Base-by-base conservation (phyloP, 35 echinoderm and acorn worm genomes). In the Heliocidaris tuberculata region DNA sequence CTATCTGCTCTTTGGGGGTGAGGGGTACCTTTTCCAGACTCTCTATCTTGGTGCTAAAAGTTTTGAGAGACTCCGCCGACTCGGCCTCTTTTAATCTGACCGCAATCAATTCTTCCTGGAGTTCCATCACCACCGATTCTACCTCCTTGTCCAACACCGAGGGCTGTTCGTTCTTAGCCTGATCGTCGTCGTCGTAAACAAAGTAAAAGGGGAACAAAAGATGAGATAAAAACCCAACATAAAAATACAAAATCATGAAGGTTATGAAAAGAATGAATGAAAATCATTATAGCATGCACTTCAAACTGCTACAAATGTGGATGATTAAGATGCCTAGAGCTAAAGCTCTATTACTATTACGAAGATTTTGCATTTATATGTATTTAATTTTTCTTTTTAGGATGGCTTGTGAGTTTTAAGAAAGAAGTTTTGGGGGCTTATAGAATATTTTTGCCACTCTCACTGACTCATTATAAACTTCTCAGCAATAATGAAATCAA, bases 101-200 rank as follows among this genome's bases (percentile, higher is more conserved):
- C 31, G 96, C 95, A 31, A 99, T 97, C 31, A 97, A 88, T 50
- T 97, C 98, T 89, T 99, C 98, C 88, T 99, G 98, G 71, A 99
- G 86, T 52, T 95, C 98, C 87, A 99, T 94, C 60, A 99, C 97
- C 90, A 99, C 96, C 12, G 95, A 88, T 32, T 97, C 98, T 30
- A 96, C 97, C 94, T 99, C 98, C 90, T 92, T 78, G 93, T 99
- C 98, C 50, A 97, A 86, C 9, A 88, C 95, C 30, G 94, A 91
- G 88, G 88, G 95, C 90, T 95, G 60, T 49, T 93, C 93, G 86
- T 93, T 94, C 85, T 95, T 96, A 48, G 96, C 96, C 96, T 96
- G 86, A 21, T 93, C 42, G 48, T 15, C 30, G 12, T 48, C 48
- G 92, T 32, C 21, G 27, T 6, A 48, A 90, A 90, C n/a, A 90